Percentiles rank a stretch among this genome's conserved stretches.
phyloP scores from a whole-genome alignment of 30 jellyfish, hydroid and myxozoan species.

The Mastigias papua region DNA sequence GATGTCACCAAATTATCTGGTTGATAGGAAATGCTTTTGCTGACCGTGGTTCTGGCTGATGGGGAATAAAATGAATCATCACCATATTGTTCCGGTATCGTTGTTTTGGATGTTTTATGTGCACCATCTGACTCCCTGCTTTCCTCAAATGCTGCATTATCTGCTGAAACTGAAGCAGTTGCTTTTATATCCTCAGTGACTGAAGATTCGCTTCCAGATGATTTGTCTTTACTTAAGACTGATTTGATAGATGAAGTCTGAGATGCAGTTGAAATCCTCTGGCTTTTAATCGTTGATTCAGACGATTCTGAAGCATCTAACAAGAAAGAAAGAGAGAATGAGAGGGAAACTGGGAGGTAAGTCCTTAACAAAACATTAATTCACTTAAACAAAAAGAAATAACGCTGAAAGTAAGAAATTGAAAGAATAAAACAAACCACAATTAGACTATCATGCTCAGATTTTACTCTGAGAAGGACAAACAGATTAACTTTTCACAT shows the following conservation, averaged over 20 bases:
- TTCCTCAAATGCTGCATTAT: conserved; percentile 54
- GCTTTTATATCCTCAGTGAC: conserved; percentile 64
- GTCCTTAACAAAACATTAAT: neutral
- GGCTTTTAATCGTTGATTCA: conserved; percentile 51
- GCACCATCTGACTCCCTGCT: conserved; percentile 39
- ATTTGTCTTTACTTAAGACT: conserved; percentile 41
- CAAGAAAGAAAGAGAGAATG: neutral
- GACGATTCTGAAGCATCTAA: conserved; percentile 66
- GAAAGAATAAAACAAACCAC: too few species aligned
- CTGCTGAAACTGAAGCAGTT: conserved; percentile 48
- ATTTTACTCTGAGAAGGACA: too few species aligned
- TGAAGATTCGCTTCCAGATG: conserved; percentile 77
- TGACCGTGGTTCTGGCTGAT: conserved; percentile 31
- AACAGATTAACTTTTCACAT: too few species aligned
- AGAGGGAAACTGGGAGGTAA: neutral
- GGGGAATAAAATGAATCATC: conserved; percentile 80
- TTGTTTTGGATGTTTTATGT: conserved; percentile 31
- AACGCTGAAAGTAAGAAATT: too few species aligned
- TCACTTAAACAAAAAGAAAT: too few species aligned
- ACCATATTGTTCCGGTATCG: conserved; percentile 55
- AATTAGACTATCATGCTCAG: too few species aligned
- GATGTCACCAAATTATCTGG: conserved; percentile 24
- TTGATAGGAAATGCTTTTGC: conserved; percentile 18
- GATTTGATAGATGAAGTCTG: conserved; percentile 52
- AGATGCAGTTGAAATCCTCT: conserved; percentile 21